Conservation (phyloP, 92 coral and sea anemone species). For the Actinostola sp. region DNA sequence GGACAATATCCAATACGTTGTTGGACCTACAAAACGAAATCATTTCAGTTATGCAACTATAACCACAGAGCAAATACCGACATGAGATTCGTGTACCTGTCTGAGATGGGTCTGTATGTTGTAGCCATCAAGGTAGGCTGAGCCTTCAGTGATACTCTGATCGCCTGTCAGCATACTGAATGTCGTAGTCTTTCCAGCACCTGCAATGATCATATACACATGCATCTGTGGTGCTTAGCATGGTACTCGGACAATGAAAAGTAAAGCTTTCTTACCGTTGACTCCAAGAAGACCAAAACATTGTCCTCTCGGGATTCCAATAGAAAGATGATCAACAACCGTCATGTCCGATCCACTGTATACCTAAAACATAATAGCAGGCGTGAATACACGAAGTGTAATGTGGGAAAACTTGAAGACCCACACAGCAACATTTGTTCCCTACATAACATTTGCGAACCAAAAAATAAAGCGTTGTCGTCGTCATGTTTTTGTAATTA, state of each 20-base stretch:
- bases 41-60: background rate
- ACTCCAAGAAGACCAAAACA: slow-evolving; percentile 98
- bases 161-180: slow-evolving; percentile 98
- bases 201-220: slow-evolving; percentile 41
- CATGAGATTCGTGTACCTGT: slow-evolving; percentile 66
- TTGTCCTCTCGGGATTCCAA: slow-evolving; percentile 91
- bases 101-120: slow-evolving; percentile 83
- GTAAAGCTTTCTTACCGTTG: slow-evolving; percentile 61
- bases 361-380: slow-evolving; percentile 79
- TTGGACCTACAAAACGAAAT: slow-evolving; percentile 69
- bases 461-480: no score
- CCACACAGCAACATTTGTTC: no score
- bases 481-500: no score
- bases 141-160: slow-evolving; percentile 84
- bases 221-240: no score
- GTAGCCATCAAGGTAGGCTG: slow-evolving; percentile 88
- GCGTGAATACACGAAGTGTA: no score
- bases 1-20: slow-evolving; percentile 99
- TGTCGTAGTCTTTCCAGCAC: slow-evolving; percentile 98
- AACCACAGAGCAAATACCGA: no score
- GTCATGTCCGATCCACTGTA: slow-evolving; percentile 83
- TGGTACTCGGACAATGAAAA: no score
- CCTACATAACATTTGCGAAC: no score
- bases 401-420: no score
- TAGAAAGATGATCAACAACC: slow-evolving; percentile 90